Evolutionary conservation across 2,797 vertebrate species (phyloP), one percentile per base, ranked within the genome.

Genomic region (Tragelaphus oryx): DNA sequence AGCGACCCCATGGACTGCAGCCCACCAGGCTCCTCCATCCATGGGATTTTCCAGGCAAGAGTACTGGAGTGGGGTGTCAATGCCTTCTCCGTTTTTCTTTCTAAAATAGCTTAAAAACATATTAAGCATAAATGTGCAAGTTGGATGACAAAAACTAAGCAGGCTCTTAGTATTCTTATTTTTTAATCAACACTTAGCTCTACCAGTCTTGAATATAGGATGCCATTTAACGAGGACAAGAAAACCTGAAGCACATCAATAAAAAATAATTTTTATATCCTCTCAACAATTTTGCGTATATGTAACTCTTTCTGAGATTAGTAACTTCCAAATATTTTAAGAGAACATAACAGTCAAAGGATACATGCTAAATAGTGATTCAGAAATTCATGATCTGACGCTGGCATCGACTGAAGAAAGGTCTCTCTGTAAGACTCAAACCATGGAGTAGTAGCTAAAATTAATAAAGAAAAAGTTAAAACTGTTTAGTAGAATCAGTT

Each of bases 361-460:
- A 99, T 99, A 99, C 99, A 99, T 6, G 99, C 99, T 96, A 99
- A 98, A 98, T 99, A 99, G 98, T 99, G 99, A 98, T 99, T 99
- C 98, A 99, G 98, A 97, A 99, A 99, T 98, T 99, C 99, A 1
- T 99, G 99, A 92, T 99, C 99, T 6, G 99, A 99, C 22, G 99
- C 99, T 62, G 99, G 99, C 99, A 99, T 99, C 0, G 98, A 99
- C 98, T 99, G 99, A 95, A 99, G 98, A 98, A 99, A 99, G 97
- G 98, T 99, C 95, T 99, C 99, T 97, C 99, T 99, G 97, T 99
- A 99, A 94, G 99, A 98, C 96, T 99, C 99, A 98, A 99, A 99
- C 99, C 99, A 99, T 54, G 99, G 99, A 9, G 99, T 99, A 95
- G 99, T 99, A 79, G 99, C 99, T 99, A 96, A 93, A 98, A 98